Percentiles rank a stretch among this genome's conserved stretches.
These are phyloP conservation scores for Drosophila lutescens DNA, from an alignment of 2,888 invertebrate species.

Conservation along the genomic window DNA sequence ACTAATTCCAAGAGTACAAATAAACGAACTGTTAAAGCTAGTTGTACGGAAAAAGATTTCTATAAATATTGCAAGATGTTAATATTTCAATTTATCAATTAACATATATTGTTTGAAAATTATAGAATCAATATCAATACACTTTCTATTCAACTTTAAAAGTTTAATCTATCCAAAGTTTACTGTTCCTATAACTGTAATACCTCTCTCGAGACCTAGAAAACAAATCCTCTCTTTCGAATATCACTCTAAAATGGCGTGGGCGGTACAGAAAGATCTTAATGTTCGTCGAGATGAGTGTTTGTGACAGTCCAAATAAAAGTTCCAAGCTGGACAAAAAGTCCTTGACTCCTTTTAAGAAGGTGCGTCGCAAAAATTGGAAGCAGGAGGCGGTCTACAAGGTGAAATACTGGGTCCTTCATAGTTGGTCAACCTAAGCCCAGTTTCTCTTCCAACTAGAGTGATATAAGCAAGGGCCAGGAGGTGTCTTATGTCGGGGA, in stretches of 20 bases:
- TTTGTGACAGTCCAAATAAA: constrained; percentile 53
- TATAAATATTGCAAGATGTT: too few species aligned
- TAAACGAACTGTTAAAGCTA: neutral
- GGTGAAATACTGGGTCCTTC: constrained; percentile 16
- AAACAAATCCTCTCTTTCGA: neutral
- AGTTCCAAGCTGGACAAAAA: constrained; percentile 41
- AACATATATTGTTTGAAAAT: too few species aligned
- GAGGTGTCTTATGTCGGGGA: constrained; percentile 67
- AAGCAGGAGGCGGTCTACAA: constrained; percentile 55
- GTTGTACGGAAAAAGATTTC: too few species aligned
- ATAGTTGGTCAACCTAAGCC: neutral
- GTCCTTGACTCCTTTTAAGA: constrained; percentile 46
- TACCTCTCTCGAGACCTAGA: constrained; percentile 1
- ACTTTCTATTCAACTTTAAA: neutral
- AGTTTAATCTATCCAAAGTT: neutral
- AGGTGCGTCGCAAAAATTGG: constrained; percentile 56
- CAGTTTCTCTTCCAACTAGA: constrained; percentile 20
- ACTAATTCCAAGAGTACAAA: too few species aligned
- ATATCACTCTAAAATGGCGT: constrained; percentile 22
- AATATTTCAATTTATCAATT: too few species aligned
- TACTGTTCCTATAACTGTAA: constrained; percentile 24
- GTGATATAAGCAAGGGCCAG: constrained; percentile 1
- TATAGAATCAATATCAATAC: too few species aligned
- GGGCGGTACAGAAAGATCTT: constrained; percentile 1
- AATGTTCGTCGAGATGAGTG: constrained; percentile 54